Evolutionary conservation across 2,113 vertebrate genomes (phyloP), one percentile per base, ranked within the genome.

Genomic region (Gymnorhina tibicen): DNA sequence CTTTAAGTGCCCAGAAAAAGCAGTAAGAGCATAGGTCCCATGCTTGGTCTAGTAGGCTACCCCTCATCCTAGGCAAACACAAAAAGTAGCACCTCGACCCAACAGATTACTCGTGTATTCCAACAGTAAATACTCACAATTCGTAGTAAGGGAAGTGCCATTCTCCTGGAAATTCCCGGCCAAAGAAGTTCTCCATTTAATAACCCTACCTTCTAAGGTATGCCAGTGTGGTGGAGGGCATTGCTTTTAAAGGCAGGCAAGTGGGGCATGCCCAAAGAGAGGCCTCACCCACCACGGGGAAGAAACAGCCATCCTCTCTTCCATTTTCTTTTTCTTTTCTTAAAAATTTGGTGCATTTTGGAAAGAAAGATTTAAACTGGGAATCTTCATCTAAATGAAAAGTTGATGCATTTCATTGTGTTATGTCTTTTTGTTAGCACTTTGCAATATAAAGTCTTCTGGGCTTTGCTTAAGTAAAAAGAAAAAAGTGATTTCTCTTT

Each of bases 171-270:
- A 91, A 39, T 17, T 41, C 44, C 28, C 39, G 76, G 22, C 37
- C 24, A 41, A 52, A 42, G 16, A 76, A 41, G 3, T 1, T 20
- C 60, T 79, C 89, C 69, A 75, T 81, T 11, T 37, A 5, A 6
- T 4, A 33, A 8, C 8, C 3, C 8, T 42, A 24, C 79, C 44
- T 44, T 23, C 60, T 5, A 1, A 21, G 3, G 4, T 12, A 30
- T 21, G 46, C 3, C 16, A 7, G 11, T 0, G 2, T 2, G 1
- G 3, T 23, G 19, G 32, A 3, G 23, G 7, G 20, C 37, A 30
- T 42, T n/a, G 28, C 49, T 87, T 82, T 91, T 94, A 89, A 82
- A 81, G 56, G 39, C 50, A 8, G 26, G 9, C 19, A 28, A n/a
- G 33, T 4, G 44, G 39, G 47, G 28, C 80, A 32, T 35, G 69